Evolutionary conservation across 2,113 vertebrate species (phyloP).

Genomic region (Aix galericulata): DNA sequence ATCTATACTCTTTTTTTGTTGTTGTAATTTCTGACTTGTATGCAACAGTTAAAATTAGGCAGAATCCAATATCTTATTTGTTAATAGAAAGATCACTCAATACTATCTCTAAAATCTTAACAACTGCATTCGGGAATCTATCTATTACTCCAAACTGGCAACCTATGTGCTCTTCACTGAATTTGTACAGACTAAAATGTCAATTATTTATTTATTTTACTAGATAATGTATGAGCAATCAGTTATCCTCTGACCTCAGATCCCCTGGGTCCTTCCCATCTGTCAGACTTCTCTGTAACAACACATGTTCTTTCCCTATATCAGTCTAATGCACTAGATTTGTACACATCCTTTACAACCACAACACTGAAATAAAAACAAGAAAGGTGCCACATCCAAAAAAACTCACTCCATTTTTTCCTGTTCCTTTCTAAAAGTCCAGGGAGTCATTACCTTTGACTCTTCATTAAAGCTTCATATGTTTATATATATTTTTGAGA

Average conservation of each 20-base stretch:
- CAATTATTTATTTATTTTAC: conserved; percentile 52
- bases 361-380: neutral
- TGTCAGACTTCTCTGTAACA: conserved; percentile 56
- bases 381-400: neutral
- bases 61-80: neutral
- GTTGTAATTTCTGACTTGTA: neutral
- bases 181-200: neutral
- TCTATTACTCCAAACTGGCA: neutral
- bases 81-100: neutral
- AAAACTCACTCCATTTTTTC: neutral
- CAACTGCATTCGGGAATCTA: neutral
- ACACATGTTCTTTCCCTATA: neutral
- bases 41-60: neutral
- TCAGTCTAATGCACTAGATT: neutral
- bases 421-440: neutral
- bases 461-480: neutral
- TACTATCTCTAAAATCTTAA: neutral
- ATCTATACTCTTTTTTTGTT: neutral
- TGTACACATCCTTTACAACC: neutral
- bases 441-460: neutral
- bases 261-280: conserved; percentile 10
- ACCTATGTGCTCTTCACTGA: neutral
- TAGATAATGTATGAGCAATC: conserved; percentile 27
- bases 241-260: conserved; percentile 51
- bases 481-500: neutral